A percentile compares a stretch with the other conserved stretches of the same genome.
phyloP scores from a whole-genome alignment of 2,888 invertebrate species.

The Chaitophorus viminalis region DNA sequence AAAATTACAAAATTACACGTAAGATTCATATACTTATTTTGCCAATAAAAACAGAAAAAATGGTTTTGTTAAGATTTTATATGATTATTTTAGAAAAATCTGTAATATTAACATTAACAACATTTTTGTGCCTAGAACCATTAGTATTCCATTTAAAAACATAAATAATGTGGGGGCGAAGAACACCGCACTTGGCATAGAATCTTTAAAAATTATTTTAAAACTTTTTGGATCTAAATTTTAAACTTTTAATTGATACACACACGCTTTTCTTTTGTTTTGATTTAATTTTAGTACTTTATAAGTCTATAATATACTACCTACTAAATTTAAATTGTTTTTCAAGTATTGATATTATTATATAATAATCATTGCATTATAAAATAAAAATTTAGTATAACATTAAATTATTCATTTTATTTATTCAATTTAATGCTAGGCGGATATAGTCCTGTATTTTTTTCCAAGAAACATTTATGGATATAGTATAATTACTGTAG shows the following conservation, averaged over 20 bases:
- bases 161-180: conserved; percentile 17
- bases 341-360: not conserved
- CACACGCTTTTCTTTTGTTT: conserved; percentile 48
- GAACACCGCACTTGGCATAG: conserved; percentile 14
- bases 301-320: not conserved
- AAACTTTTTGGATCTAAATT: conserved; percentile 43
- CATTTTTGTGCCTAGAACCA: not conserved
- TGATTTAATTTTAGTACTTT: conserved; percentile 29
- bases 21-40: not conserved
- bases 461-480: too few relatives aligned
- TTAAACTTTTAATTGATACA: conserved; percentile 27
- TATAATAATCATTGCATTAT: too few relatives aligned
- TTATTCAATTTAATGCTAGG: too few relatives aligned
- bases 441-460: too few relatives aligned
- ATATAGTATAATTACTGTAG: too few relatives aligned
- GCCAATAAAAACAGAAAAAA: conserved; percentile 40
- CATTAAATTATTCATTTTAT: too few relatives aligned
- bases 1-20: conserved; percentile 26
- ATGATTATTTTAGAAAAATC: conserved; percentile 1
- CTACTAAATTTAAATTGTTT: not conserved
- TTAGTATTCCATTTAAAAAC: conserved; percentile 38
- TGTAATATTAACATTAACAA: not conserved
- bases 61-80: too few relatives aligned
- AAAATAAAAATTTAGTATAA: too few relatives aligned
- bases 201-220: conserved; percentile 44